phyloP scores from a whole-genome alignment of 2,113 vertebrate genomes.

The Hymenochirus boettgeri region DNA sequence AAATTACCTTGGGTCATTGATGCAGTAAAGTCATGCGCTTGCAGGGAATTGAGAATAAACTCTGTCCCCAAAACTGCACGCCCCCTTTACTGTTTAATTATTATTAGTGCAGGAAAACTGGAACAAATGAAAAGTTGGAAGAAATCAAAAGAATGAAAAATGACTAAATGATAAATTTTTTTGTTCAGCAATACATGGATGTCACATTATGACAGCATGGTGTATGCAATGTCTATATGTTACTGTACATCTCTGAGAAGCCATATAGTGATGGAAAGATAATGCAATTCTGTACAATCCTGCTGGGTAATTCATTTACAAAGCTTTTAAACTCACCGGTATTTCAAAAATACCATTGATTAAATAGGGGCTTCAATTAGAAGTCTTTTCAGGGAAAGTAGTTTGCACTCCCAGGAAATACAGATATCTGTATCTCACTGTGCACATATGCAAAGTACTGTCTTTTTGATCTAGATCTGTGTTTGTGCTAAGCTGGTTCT shows the following conservation, averaged over 20 bases:
- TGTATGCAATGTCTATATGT: conserved; percentile 28
- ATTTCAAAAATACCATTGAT: conserved; percentile 39
- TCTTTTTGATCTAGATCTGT: too few species aligned
- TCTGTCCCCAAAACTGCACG: too few species aligned
- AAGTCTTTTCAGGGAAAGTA: conserved; percentile 29
- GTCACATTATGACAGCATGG: background rate
- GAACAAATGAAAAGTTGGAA: too few species aligned
- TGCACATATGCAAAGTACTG: background rate
- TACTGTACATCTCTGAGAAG: conserved; percentile 14
- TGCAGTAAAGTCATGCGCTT: too few species aligned
- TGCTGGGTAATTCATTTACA: conserved; percentile 38
- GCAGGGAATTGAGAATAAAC: too few species aligned
- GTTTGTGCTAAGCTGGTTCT: too few species aligned
- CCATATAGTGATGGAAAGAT: conserved; percentile 38
- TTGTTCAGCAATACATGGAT: background rate
- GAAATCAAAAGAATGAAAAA: too few species aligned
- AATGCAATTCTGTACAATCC: conserved; percentile 37
- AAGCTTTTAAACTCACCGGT: conserved; percentile 41
- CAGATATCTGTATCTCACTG: conserved; percentile 11
- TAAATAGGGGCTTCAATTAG: conserved; percentile 39
- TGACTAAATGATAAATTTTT: too few species aligned
- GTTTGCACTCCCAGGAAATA: conserved; percentile 29
- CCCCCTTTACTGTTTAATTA: too few species aligned
- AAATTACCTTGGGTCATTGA: too few species aligned
- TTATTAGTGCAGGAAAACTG: too few species aligned